Conservation (phyloP, 2,113 vertebrate genomes). For the Semnornis frantzii region DNA sequence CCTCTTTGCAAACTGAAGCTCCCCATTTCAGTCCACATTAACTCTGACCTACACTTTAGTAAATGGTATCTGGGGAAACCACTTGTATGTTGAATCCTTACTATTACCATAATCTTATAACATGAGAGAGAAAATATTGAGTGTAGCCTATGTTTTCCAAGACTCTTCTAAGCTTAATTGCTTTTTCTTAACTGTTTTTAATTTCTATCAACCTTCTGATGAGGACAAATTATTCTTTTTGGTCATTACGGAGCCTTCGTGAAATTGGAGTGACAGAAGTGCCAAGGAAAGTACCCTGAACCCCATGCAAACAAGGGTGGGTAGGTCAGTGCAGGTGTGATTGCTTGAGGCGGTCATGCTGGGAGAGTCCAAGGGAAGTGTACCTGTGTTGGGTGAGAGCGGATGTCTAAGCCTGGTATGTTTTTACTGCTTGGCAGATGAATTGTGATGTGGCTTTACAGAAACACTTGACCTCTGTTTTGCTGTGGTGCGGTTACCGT, state of each 20-base stretch:
- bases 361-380: background rate
- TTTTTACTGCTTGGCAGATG: background rate
- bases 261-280: background rate
- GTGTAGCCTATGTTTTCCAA: background rate
- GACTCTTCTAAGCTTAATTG: background rate
- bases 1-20: background rate
- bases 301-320: fast-evolving
- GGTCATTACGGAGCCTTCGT: background rate
- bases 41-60: background rate
- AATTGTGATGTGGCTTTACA: background rate
- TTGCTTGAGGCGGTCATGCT: background rate
- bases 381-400: background rate
- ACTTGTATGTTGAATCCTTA: background rate
- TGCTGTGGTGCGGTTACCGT: background rate
- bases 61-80: background rate
- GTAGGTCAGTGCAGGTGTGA: background rate
- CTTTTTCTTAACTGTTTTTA: background rate
- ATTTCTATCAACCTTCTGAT: background rate
- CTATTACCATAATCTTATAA: background rate
- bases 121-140: background rate
- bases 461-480: background rate
- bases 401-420: background rate
- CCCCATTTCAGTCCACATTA: background rate
- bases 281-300: background rate
- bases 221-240: background rate